These are phyloP conservation scores for Chromis chromis DNA, from an alignment of 2,797 vertebrate species.

Conservation along the genomic window DNA sequence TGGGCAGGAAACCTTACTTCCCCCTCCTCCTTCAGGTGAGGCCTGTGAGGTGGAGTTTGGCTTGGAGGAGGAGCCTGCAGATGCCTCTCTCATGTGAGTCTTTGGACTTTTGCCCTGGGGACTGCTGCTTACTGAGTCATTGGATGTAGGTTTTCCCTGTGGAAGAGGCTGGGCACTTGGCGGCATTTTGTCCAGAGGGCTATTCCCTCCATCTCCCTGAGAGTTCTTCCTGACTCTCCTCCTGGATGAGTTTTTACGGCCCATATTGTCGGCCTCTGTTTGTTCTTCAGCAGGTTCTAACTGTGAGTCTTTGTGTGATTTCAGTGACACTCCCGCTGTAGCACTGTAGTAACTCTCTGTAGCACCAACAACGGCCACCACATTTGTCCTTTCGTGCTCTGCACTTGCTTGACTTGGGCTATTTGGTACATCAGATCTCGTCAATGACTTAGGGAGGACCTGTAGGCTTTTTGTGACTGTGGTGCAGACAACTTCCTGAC, in stretches of 20 bases:
- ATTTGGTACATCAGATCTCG: conserved; percentile 25
- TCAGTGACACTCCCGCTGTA: conserved; percentile 61
- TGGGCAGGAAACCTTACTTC: conserved; percentile 37
- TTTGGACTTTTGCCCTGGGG: conserved; percentile 60
- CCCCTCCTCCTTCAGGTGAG: conserved; percentile 67
- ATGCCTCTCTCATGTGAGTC: conserved; percentile 34
- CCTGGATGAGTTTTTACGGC: conserved; percentile 74
- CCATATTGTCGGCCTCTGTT: conserved; percentile 71
- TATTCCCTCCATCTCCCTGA: conserved; percentile 65
- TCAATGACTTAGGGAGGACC: conserved; percentile 51
- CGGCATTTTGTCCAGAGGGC: conserved; percentile 50
- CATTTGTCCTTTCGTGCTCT: conserved; percentile 51
- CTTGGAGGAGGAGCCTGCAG: conserved; percentile 60
- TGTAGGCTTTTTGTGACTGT: conserved; percentile 64
- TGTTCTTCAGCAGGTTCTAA: conserved; percentile 44
- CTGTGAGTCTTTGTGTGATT: conserved; percentile 55
- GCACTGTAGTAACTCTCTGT: conserved; percentile 46
- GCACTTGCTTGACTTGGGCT: conserved; percentile 21
- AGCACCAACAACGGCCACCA: conserved; percentile 5
- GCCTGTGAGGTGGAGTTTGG: conserved; percentile 42
- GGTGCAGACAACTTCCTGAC: conserved; percentile 64
- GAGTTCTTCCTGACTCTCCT: conserved; percentile 68
- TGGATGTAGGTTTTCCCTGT: conserved; percentile 49
- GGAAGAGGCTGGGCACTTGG: conserved; percentile 28
- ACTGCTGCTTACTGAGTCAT: conserved; percentile 22